Base-by-base conservation (phyloP, 2,797 vertebrate genomes). In the Telmatherina bonti region DNA sequence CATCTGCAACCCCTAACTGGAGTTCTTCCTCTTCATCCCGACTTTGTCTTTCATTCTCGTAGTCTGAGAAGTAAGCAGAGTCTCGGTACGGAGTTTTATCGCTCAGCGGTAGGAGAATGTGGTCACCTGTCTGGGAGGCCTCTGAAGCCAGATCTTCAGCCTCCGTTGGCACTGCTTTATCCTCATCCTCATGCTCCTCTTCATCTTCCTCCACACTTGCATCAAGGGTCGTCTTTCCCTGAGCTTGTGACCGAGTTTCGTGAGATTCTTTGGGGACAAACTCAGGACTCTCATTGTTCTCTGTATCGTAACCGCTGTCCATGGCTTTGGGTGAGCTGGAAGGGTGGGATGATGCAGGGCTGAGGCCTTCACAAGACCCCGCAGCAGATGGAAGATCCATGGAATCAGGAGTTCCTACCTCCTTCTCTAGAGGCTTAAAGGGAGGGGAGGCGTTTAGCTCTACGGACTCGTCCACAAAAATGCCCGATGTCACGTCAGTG, bases 21-120 rank as follows among this genome's bases (percentile, higher is more conserved):
- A 57, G 18, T 22, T 87, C 89, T 26, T 93, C 93, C 26, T 73
- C 90, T 29, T 95, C 93, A 0, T 94, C 92, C 75, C 67, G 92
- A 47, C 79, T 78, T 62, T 89, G 82, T 0, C 87, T 87, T 76
- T 97, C 96, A 0, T 91, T 92, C 83, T 99, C 98, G 20, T 95
- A 95, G 88, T 99, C 98, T 0, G 97, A 99, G 86, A 99, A 99
- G 85, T 99, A 99, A 18, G 98, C 97, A 0, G 97, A 99, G 93
- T 99, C 98, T 38, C 97, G 93, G 78, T 97, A 96, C 4, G 96
- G 96, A 36, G 93, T 97, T 79, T 96, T 94, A 33, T 95, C 93
- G 0, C 92, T 91, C 3, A 96, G 90, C 9, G 91, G 89, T 5
- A 91, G 84, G 26, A 94, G 92, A 55, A 91, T 86, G 4, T 87